phyloP scores from a whole-genome alignment of 2,888 invertebrate species.

The Anthophora plumipes region DNA sequence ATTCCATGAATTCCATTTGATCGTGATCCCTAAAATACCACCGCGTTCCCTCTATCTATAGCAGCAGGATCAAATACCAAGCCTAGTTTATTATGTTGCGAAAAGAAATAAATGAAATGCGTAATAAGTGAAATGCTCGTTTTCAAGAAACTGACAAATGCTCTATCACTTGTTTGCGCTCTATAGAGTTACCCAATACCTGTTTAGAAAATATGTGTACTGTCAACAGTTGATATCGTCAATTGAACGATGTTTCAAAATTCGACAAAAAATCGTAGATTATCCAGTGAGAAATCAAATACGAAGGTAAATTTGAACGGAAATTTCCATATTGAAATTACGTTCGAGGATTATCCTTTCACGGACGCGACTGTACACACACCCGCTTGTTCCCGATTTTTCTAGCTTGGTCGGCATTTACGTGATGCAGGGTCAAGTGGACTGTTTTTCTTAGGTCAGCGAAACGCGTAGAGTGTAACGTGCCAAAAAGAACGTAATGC shows the following conservation, averaged over 20 bases:
- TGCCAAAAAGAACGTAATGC: constrained; percentile 14
- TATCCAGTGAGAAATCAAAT: background rate
- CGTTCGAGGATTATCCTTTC: background rate
- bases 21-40: constrained; percentile 49
- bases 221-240: too few species aligned
- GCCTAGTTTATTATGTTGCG: background rate
- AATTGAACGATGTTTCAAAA: too few species aligned
- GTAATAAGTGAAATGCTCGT: too few species aligned
- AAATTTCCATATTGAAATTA: background rate
- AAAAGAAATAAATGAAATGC: too few species aligned
- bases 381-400: constrained; percentile 1
- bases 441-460: constrained; percentile 21
- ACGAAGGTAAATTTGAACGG: background rate
- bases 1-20: constrained; percentile 52
- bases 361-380: background rate
- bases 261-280: too few species aligned
- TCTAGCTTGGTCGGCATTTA: constrained; percentile 2
- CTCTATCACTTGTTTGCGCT: too few species aligned
- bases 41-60: background rate
- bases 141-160: too few species aligned
- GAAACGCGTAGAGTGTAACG: constrained; percentile 1
- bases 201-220: too few species aligned
- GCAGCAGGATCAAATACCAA: background rate
- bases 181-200: too few species aligned
- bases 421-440: constrained; percentile 15